Conservation (phyloP, 2,888 invertebrate species). For the Platycnemis pennipes region DNA sequence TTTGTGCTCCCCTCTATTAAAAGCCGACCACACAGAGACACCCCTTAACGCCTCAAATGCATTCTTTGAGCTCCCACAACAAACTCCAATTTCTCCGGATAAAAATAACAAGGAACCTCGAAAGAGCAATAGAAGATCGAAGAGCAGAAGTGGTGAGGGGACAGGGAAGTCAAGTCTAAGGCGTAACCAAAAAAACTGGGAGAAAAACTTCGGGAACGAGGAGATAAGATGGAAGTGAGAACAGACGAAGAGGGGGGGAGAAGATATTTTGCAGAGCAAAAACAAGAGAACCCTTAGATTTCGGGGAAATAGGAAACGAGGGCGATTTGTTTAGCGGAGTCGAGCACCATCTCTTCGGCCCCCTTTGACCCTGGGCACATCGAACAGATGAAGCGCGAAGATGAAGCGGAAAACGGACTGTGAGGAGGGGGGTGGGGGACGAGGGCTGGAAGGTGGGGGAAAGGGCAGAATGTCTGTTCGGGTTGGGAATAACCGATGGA, state of each 20-base stretch:
- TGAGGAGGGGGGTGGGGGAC: neutral
- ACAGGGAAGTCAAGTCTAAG: too few relatives aligned
- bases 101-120: neutral
- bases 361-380: constrained; percentile 17
- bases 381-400: constrained; percentile 49
- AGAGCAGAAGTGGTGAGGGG: too few relatives aligned
- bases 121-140: too few relatives aligned
- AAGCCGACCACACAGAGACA: neutral
- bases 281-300: neutral
- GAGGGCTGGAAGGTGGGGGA: neutral
- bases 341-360: neutral
- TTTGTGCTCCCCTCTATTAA: neutral
- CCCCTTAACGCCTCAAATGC: neutral
- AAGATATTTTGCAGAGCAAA: neutral
- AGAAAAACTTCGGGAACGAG: too few relatives aligned
- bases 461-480: too few relatives aligned
- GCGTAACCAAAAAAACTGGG: too few relatives aligned
- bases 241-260: neutral
- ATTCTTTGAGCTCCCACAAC: neutral
- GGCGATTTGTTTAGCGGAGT: constrained; percentile 27
- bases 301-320: constrained; percentile 24
- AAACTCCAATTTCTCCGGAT: neutral
- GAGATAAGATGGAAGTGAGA: neutral
- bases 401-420: constrained; percentile 1
- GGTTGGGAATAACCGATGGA: neutral